These are phyloP conservation scores for Tachysurus fulvidraco DNA, from an alignment of 2,113 vertebrate species.

Conservation along the genomic window DNA sequence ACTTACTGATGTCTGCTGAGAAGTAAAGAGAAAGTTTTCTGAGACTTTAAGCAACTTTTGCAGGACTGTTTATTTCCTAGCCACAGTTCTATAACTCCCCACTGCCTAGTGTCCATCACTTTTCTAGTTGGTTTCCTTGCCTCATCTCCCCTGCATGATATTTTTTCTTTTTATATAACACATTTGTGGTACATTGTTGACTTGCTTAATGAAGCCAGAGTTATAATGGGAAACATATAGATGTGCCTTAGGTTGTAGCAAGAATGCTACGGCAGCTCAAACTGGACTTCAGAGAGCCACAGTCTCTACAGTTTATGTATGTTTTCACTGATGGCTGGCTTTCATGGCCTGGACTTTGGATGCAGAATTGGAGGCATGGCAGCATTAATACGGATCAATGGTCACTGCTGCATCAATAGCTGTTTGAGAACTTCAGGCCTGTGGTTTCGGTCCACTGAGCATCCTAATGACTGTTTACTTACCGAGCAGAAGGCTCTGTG, in stretches of 20 bases:
- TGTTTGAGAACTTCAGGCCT: not conserved
- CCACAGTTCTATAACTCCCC: not conserved
- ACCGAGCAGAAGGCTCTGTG: not conserved
- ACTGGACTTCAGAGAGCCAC: conserved; percentile 2
- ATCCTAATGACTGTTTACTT: conserved; percentile 43
- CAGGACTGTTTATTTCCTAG: not conserved
- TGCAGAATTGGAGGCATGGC: not conserved
- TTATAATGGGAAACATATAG: not conserved
- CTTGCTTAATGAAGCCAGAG: conserved; percentile 4
- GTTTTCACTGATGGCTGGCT: conserved; percentile 20
- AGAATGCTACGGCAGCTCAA: not conserved
- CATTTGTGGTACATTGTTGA: not conserved
- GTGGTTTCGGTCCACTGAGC: conserved; percentile 8
- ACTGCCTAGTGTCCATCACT: not conserved
- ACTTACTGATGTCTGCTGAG: not conserved
- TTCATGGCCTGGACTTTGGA: not conserved
- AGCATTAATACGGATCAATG: conserved; percentile 24
- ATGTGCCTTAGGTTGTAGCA: not conserved
- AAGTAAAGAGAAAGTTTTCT: not conserved
- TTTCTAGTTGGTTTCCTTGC: not conserved
- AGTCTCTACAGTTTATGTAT: not conserved
- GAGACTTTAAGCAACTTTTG: not conserved
- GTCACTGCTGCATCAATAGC: conserved; percentile 19
- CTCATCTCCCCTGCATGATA: not conserved
- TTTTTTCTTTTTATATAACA: conserved; percentile 26